phyloP scores from a whole-genome alignment of 2,113 vertebrate species.

The Chloroceryle aenea region DNA sequence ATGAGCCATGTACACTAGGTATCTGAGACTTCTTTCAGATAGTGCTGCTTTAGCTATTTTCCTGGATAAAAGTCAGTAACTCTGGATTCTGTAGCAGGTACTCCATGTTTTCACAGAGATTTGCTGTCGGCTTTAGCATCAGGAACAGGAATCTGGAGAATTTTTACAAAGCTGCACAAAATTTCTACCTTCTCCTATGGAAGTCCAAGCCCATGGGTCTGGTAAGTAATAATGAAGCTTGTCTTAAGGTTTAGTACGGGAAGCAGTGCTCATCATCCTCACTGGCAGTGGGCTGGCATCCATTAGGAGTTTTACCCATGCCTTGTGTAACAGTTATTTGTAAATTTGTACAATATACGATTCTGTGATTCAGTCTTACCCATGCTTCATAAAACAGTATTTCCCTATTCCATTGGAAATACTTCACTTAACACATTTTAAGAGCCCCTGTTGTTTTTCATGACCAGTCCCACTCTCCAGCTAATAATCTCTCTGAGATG shows the following conservation, averaged over 20 bases:
- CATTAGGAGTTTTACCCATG: neutral
- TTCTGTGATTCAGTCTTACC: neutral
- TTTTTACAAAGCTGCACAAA: neutral
- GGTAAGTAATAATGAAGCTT: neutral
- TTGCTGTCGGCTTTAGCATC: neutral
- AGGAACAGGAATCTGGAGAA: neutral
- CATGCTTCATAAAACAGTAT: accelerated
- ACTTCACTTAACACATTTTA: neutral
- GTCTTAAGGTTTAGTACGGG: accelerated
- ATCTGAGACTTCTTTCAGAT: neutral
- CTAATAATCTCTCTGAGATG: neutral
- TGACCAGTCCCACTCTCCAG: neutral
- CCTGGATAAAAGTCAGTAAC: neutral
- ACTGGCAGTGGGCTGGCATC: neutral
- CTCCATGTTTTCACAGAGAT: neutral
- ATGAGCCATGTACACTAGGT: neutral
- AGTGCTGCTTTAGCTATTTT: neutral
- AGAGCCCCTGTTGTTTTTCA: neutral
- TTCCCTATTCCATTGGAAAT: neutral
- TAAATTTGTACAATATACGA: neutral
- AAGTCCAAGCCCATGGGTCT: neutral
- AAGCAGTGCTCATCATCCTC: neutral
- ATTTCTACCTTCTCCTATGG: neutral
- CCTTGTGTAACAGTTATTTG: accelerated
- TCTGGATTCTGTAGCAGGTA: neutral